Percentiles rank a stretch among this genome's conserved stretches.
Conservation (phyloP, 2,797 vertebrate genomes). For the Fringilla coelebs region DNA sequence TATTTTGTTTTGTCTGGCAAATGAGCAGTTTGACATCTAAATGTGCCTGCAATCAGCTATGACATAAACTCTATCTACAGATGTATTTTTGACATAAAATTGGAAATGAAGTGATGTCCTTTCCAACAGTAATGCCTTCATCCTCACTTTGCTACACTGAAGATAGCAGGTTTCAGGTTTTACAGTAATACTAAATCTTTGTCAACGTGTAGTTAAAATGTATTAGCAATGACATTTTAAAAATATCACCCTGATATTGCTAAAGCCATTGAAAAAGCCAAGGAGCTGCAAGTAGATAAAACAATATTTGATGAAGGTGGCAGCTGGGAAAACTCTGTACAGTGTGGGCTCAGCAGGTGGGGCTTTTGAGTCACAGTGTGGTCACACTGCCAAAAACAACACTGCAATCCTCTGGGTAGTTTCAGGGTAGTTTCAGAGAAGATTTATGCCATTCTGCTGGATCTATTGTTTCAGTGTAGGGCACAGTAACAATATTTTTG, state of each 20-base stretch:
- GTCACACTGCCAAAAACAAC: not conserved
- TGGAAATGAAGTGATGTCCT: not conserved
- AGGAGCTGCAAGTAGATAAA: not conserved
- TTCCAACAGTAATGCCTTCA: not conserved
- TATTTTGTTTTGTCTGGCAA: slow-evolving; percentile 20
- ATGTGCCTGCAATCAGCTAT: not conserved
- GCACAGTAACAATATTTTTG: not conserved
- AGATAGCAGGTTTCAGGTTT: not conserved
- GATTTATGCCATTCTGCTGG: not conserved
- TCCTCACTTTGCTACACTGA: not conserved
- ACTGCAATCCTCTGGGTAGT: not conserved
- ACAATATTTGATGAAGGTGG: not conserved
- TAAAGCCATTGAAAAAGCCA: not conserved
- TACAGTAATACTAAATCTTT: not conserved
- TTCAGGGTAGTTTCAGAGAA: not conserved
- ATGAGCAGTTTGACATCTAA: not conserved
- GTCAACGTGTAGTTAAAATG: not conserved
- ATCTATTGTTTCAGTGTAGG: not conserved
- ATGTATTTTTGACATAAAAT: not conserved
- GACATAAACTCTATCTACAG: not conserved
- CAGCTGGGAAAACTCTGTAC: not conserved
- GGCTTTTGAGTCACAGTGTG: not conserved
- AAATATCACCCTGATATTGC: not conserved
- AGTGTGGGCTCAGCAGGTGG: not conserved
- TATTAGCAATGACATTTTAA: not conserved